phyloP scores from a whole-genome alignment of 1,140 invertebrate species.

The Tetragonula clypearis region DNA sequence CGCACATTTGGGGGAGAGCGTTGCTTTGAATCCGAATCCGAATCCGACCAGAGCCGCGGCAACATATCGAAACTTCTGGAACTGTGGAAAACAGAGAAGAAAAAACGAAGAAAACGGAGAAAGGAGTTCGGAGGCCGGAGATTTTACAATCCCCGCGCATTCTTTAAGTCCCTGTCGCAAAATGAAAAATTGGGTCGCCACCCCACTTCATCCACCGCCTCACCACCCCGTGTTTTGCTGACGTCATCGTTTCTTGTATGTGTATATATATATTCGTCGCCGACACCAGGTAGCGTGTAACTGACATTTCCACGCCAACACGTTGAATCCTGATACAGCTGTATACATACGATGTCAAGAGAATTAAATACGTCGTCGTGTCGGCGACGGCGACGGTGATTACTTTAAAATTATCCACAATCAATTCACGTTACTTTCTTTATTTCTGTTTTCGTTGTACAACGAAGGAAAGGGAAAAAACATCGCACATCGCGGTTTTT shows the following conservation, averaged over 20 bases:
- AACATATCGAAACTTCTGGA: conserved; percentile 15
- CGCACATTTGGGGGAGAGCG: not conserved
- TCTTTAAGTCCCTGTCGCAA: conserved; percentile 31
- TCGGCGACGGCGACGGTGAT: not conserved
- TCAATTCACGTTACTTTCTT: not conserved
- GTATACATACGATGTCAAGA: not conserved
- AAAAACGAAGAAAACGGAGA: not conserved
- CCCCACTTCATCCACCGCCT: not conserved
- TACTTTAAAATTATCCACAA: not conserved
- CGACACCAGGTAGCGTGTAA: not conserved
- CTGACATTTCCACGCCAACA: conserved; percentile 16
- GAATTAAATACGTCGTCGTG: conserved; percentile 17
- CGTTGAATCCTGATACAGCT: not conserved
- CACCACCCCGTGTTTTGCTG: not conserved
- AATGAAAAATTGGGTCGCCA: conserved; percentile 45
- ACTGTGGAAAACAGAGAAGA: not conserved
- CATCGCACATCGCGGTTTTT: too few species aligned
- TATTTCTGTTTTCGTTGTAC: not conserved
- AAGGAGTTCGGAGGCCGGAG: not conserved
- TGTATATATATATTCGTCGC: not conserved
- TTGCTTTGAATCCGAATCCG: conserved; percentile 2
- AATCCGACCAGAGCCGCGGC: not conserved
- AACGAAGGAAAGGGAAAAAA: not conserved
- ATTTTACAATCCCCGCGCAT: conserved; percentile 15
- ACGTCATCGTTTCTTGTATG: conserved; percentile 40